Evolutionary conservation across 64 coral and sea anemone species (phyloP).

Genomic region (Stichodactyla mertensii): DNA sequence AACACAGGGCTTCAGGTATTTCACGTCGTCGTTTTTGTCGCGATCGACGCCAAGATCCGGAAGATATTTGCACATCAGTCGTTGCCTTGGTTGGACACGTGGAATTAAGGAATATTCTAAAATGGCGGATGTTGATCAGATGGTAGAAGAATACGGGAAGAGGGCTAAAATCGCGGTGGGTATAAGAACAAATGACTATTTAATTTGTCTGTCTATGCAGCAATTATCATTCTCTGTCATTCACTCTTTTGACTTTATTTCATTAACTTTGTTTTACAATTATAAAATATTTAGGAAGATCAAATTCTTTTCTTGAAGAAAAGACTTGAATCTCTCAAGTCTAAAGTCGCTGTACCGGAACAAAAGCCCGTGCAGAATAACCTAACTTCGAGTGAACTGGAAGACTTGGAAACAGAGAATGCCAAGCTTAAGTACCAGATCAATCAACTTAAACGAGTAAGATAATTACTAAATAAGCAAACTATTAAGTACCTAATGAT

Average conservation of each 20-base stretch:
- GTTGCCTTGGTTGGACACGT: constrained; percentile 47
- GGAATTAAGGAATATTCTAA: constrained; percentile 39
- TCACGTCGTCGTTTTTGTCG: constrained; percentile 1
- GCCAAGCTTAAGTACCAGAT: constrained; percentile 89
- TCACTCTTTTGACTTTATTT: not conserved
- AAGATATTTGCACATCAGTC: not conserved
- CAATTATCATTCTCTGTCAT: not conserved
- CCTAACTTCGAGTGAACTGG: constrained; percentile 19
- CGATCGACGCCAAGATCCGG: not conserved
- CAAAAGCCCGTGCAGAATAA: constrained; percentile 26
- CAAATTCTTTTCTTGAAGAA: constrained; percentile 79
- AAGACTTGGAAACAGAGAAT: constrained; percentile 76
- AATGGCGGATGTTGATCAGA: constrained; percentile 52
- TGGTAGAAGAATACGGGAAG: constrained; percentile 71
- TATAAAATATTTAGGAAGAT: constrained; percentile 61
- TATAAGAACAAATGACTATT: not conserved
- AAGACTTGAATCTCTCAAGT: constrained; percentile 74
- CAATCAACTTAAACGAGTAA: constrained; percentile 77
- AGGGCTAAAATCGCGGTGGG: constrained; percentile 77
- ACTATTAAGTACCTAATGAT: not conserved
- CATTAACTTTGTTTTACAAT: not conserved
- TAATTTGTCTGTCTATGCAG: not conserved
- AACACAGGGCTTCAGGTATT: not conserved
- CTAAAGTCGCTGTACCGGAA: constrained; percentile 33
- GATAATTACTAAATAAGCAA: not conserved